Base-by-base conservation (phyloP, 2,888 invertebrate genomes). In the Xestia xanthographa region DNA sequence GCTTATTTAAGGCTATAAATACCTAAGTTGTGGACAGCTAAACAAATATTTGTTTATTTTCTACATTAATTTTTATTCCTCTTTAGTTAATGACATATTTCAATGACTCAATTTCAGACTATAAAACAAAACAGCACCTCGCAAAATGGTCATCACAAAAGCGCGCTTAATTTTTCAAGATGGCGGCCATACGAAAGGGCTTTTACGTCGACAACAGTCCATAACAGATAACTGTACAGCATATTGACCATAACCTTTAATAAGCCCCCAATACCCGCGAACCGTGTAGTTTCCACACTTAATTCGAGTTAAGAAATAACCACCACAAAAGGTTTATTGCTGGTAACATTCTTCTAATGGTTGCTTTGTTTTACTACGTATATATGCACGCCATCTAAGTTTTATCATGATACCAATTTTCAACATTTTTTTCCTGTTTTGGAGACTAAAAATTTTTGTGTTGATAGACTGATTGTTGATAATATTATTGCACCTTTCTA, bases 191-290 rank as follows among this genome's bases (percentile, higher is more conserved):
- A 76, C 69, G 63, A 77, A 79, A 87, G 83, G 83, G 83, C 82
- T 86, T 83, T 77, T 78, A 69, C 80, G 69, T 84, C 82, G 76
- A 80, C 75, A 80, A 74, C 79, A 70, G 76, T 66, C 84, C 79
- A 88, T 87, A 88, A 85, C 86, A 86, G 84, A 84, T 92, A 92
- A 93, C 92, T 90, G 93, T 92, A 90, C 90, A 85, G 87, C 86
- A 89, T 90, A 92, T 91, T 91, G 91, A 88, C 92, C 90, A 91
- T 93, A 91, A 92, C 91, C 92, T 92, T 90, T 91, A 92, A 91
- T 92, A 90, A 92, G 88, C 81, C 82, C 79, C 80, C 86, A 84
- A 89, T 87, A 87, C 73, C 86, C 86, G 84, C 86, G 73, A 72
- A 86, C 87, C 88, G 85, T 87, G 87, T 86, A 88, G 88, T 91